Evolutionary conservation across 2,113 vertebrate species (phyloP).

Genomic region (Peromyscus polionotus): DNA sequence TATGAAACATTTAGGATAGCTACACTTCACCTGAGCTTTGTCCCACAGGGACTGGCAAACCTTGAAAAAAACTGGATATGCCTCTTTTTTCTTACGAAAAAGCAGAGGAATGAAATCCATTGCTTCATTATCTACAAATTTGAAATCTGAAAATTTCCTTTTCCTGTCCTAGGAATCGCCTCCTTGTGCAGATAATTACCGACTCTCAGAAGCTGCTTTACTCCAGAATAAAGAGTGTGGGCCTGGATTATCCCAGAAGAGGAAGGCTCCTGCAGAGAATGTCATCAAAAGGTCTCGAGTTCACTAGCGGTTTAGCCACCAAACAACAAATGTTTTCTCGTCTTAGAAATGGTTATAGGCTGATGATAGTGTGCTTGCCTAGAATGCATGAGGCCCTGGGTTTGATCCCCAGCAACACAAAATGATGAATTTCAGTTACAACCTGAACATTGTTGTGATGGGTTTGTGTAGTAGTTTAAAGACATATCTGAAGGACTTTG

Average conservation of each 20-base stretch:
- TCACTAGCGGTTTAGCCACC: slow-evolving; percentile 81
- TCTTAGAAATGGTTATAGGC: background rate
- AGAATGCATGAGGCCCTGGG: background rate
- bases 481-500: slow-evolving; percentile 4
- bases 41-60: background rate
- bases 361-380: background rate
- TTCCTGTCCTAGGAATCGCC: slow-evolving; percentile 90
- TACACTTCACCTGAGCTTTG: background rate
- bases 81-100: background rate
- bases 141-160: slow-evolving; percentile 25
- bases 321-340: background rate
- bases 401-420: background rate
- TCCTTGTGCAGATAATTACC: slow-evolving; percentile 91
- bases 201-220: slow-evolving; percentile 85
- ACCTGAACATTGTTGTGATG: background rate
- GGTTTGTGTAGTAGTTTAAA: slow-evolving; percentile 65
- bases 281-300: slow-evolving; percentile 90
- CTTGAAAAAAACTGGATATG: background rate
- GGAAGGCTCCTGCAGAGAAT: slow-evolving; percentile 89
- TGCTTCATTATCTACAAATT: background rate
- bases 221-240: slow-evolving; percentile 82
- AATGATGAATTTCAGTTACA: background rate
- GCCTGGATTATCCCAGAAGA: slow-evolving; percentile 90
- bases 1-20: background rate
- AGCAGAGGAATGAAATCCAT: background rate